Evolutionary conservation across 2,888 invertebrate genomes (phyloP).

Genomic region (Leptinotarsa peninsularis): DNA sequence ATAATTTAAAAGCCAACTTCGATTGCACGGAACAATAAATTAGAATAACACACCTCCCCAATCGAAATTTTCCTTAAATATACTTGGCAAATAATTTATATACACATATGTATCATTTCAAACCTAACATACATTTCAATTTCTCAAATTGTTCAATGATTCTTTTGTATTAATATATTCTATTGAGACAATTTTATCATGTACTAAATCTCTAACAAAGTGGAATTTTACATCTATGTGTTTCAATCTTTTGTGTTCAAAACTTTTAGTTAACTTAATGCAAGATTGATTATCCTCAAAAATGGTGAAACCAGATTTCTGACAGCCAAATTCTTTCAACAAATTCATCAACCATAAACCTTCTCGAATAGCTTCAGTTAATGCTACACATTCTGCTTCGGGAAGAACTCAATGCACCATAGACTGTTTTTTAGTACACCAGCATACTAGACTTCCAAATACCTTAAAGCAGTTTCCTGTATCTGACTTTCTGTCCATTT

Average conservation of each 20-base stretch:
- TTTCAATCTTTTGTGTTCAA: too few relatives aligned
- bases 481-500: background rate
- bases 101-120: background rate
- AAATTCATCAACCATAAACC: slow-evolving; percentile 5
- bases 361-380: background rate
- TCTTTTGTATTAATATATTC: slow-evolving; percentile 28
- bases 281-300: slow-evolving; percentile 8
- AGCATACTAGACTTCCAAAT: too few relatives aligned
- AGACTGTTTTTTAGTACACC: background rate
- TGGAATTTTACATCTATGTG: slow-evolving; percentile 32
- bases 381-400: background rate
- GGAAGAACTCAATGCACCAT: background rate
- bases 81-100: background rate
- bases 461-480: too few relatives aligned
- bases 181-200: slow-evolving; percentile 26
- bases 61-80: background rate
- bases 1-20: background rate
- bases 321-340: slow-evolving; percentile 4
- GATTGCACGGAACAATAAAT: background rate
- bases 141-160: background rate
- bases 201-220: slow-evolving; percentile 21
- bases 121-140: background rate
- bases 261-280: too few relatives aligned
- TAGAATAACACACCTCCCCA: background rate
- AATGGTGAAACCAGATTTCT: background rate